Conservation (phyloP, 2,797 vertebrate species). For the Zenarchopterus dispar region DNA sequence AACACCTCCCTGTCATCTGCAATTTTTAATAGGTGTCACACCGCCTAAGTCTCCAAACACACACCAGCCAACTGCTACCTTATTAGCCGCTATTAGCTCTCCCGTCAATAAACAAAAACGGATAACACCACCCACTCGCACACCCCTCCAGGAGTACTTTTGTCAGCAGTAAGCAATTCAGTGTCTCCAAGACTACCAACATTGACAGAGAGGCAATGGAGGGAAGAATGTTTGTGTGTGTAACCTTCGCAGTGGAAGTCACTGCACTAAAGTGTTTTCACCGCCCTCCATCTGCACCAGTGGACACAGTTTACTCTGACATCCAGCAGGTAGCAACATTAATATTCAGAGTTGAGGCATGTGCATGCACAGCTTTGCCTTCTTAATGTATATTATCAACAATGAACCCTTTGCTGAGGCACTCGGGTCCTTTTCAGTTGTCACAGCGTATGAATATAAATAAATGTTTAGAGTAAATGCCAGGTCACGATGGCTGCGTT, state of each 20-base stretch:
- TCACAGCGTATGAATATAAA: not conserved
- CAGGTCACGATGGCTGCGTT: conserved; percentile 17
- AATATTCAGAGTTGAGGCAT: conserved; percentile 43
- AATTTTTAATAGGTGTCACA: conserved; percentile 38
- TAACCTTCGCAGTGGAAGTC: conserved; percentile 7
- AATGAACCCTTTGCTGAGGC: conserved; percentile 16
- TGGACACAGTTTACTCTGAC: conserved; percentile 19
- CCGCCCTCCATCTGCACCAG: conserved; percentile 27
- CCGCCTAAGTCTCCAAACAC: conserved; percentile 10
- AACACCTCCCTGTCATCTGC: conserved; percentile 32
- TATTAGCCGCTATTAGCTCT: conserved; percentile 48
- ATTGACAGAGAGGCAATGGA: conserved; percentile 3
- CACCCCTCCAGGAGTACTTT: not conserved
- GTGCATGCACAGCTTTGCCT: conserved; percentile 5
- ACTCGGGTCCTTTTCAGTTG: conserved; percentile 6
- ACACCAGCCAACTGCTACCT: conserved; percentile 28
- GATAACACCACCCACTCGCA: conserved; percentile 4
- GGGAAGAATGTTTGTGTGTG: conserved; percentile 2
- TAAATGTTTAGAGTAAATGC: conserved; percentile 43
- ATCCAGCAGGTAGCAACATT: conserved; percentile 40
- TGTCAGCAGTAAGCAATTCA: conserved; percentile 3
- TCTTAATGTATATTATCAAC: conserved; percentile 10
- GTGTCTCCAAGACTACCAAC: conserved; percentile 7
- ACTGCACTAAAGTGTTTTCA: conserved; percentile 1
- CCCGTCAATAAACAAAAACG: conserved; percentile 37